phyloP scores from a whole-genome alignment of 2,888 invertebrate genomes.

The Nomada ferruginata region DNA sequence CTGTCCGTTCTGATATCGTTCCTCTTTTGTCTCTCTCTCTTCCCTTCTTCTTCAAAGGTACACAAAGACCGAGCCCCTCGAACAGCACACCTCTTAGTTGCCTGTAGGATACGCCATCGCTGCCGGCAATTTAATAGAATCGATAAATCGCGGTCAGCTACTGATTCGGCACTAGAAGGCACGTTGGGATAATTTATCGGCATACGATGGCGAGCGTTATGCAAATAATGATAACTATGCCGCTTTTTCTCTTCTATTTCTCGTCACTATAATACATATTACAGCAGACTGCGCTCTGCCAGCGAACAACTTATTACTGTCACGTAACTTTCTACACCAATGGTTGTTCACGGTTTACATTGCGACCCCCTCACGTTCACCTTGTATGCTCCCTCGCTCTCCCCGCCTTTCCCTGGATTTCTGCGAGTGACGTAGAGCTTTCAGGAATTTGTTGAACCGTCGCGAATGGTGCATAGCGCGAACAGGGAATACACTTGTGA shows the following conservation, averaged over 20 bases:
- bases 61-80: not conserved
- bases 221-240: slow-evolving; percentile 56
- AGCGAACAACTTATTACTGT: slow-evolving; percentile 59
- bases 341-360: slow-evolving; percentile 34
- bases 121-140: slow-evolving; percentile 68
- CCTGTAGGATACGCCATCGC: slow-evolving; percentile 39
- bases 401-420: not conserved
- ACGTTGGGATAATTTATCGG: slow-evolving; percentile 65
- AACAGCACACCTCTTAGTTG: not conserved
- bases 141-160: slow-evolving; percentile 69
- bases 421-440: slow-evolving; percentile 13
- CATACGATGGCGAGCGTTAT: slow-evolving; percentile 65
- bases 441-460: slow-evolving; percentile 22
- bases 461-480: slow-evolving; percentile 5
- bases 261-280: too few species aligned
- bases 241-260: slow-evolving; percentile 5
- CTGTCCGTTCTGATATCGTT: slow-evolving; percentile 47
- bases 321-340: slow-evolving; percentile 41
- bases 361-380: slow-evolving; percentile 14
- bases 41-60: slow-evolving; percentile 3
- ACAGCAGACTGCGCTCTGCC: not conserved
- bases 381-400: not conserved
- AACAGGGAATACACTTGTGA: not conserved
- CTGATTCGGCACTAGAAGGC: slow-evolving; percentile 67
- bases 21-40: slow-evolving; percentile 49